Base-by-base conservation (phyloP, 2,888 invertebrate genomes). In the Lasioglossum figueresi region DNA sequence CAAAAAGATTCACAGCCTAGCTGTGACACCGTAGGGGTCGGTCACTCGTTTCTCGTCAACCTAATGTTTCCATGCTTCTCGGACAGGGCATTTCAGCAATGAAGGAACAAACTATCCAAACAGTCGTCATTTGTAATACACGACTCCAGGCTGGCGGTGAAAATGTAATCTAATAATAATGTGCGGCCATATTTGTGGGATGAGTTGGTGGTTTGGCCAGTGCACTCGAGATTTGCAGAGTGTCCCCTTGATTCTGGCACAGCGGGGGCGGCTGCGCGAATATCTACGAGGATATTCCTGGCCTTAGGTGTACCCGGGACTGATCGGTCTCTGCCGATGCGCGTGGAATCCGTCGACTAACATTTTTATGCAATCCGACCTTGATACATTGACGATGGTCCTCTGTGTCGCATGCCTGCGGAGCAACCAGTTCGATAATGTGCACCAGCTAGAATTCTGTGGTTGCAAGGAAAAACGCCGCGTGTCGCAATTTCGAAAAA, bases 151-250 rank as follows among this genome's bases (percentile, higher is more conserved):
- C 71, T 81, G 84, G 72, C 83, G 83, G 68, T 73, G 85, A 87
- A 90, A 91, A 90, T 82, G 82, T 91, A 90, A 92, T 91, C 93
- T 93, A 92, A 93, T 93, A 92, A 92, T 93, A 93, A 89, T 89
- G 76, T 91, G 91, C 92, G 87, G 87, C 88, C 88, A 91, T 91
- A 92, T 91, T 90, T 92, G 90, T 92, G 88, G 88, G 82, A 90
- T 91, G 88, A 91, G 86, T 90, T 82, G 66, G 85, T 86, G 85
- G 84, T 83, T 91, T 90, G 89, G 91, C 88, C 87, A 87, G 86
- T 89, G 92, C 88, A 90, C 89, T 86, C 90, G 90, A 91, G 88
- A 88, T 90, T 90, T 80, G 86, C 84, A 66, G 84, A 88, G 89
- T 84, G 87, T 90, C 87, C 86, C 89, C 89, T 88, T 84, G 88